Evolutionary conservation across 1,140 invertebrate genomes (phyloP).

Genomic region (Drosophila arawakana): DNA sequence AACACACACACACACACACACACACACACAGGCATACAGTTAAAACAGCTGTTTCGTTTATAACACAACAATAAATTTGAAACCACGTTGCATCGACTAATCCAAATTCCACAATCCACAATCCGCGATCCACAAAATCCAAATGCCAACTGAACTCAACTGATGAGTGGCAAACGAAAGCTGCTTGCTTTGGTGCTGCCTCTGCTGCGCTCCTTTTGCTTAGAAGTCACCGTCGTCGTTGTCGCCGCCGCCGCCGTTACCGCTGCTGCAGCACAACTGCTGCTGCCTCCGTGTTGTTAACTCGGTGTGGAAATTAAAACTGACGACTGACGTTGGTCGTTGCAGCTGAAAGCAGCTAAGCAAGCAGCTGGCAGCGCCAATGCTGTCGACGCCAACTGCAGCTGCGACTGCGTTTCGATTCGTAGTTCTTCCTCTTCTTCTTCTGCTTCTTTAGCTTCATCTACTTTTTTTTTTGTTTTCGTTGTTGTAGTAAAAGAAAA

Average conservation of each 20-base stretch:
- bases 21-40: background rate
- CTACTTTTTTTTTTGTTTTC: conserved; percentile 3
- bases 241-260: conserved; percentile 14
- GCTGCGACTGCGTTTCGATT: conserved; percentile 44
- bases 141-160: conserved; percentile 12
- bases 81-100: conserved; percentile 26
- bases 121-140: conserved; percentile 37
- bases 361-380: conserved; percentile 26
- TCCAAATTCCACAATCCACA: conserved; percentile 37
- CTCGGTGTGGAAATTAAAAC: conserved; percentile 81
- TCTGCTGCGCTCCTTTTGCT: conserved; percentile 23
- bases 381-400: conserved; percentile 59
- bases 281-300: conserved; percentile 60
- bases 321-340: conserved; percentile 67
- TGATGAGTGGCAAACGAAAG: conserved; percentile 14
- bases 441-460: conserved; percentile 12
- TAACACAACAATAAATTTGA: conserved; percentile 13
- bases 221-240: conserved; percentile 17
- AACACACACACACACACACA: conserved; percentile 3
- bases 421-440: conserved; percentile 16
- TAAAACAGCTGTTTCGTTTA: conserved; percentile 22
- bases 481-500: conserved; percentile 59
- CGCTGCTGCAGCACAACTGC: conserved; percentile 27
- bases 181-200: conserved; percentile 4
- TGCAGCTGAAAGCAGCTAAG: conserved; percentile 62